Percentiles rank a stretch among this genome's conserved stretches.
phyloP scores from a whole-genome alignment of 2,797 vertebrate species.

The Poeciliopsis paucimaculata region DNA sequence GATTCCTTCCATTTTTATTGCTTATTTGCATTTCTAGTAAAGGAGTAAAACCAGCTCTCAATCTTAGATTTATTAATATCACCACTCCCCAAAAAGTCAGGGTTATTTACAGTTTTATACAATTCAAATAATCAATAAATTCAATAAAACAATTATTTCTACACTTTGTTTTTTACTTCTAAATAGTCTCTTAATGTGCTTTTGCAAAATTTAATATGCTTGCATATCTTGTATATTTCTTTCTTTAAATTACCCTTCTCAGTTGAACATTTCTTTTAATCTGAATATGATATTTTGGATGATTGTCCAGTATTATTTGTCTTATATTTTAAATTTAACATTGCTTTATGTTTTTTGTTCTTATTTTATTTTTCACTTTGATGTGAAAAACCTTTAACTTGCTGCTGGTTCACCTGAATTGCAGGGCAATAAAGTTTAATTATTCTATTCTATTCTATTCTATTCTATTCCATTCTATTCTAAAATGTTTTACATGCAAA shows the following conservation, averaged over 20 bases:
- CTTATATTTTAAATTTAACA: background rate
- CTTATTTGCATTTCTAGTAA: background rate
- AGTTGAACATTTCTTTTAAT: background rate
- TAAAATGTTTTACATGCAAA: background rate
- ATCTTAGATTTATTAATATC: background rate
- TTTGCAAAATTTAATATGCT: background rate
- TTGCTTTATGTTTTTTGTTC: background rate
- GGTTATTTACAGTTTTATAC: background rate
- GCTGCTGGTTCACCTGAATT: too few relatives aligned
- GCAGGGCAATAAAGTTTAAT: too few relatives aligned
- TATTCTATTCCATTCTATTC: too few relatives aligned
- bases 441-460: too few relatives aligned
- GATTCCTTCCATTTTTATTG: background rate
- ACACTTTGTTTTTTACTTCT: background rate
- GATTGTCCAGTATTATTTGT: background rate
- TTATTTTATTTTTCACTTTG: background rate
- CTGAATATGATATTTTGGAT: background rate
- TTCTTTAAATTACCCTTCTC: background rate
- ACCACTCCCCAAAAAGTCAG: background rate
- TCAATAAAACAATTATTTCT: background rate
- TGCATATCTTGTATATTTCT: background rate
- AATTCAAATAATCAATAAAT: background rate
- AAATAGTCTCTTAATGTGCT: background rate
- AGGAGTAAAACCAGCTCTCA: background rate
- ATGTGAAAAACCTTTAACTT: background rate